Evolutionary conservation across 2,113 vertebrate species (phyloP), one percentile per base, ranked within the genome.

Genomic region (Aptenodytes patagonicus): DNA sequence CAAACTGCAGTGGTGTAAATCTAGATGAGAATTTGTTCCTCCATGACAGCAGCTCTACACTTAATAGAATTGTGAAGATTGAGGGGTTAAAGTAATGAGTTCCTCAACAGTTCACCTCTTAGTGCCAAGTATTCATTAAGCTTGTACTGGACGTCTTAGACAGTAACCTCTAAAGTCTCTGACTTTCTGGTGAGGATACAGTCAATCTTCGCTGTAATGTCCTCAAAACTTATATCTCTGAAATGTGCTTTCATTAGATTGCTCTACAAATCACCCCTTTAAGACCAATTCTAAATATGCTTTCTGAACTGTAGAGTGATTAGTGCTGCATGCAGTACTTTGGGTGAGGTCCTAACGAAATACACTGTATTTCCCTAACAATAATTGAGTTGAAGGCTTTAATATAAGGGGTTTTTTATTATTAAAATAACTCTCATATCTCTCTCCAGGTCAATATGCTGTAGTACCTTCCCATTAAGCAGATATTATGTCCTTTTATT

Each of bases 401-500:
- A 97, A 98, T 97, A 97, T 95, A 97, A 87, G 93, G 57, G 0
- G 7, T 71, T 96, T 96, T 96, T 96, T 93, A 96, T 98, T 98
- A 98, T 98, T 98, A 98, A 98, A 98, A 97, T 98, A 98, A 98
- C 97, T 98, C 98, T 97, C 94, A 95, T 97, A 97, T 98, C 96
- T 98, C 90, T 98, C 94, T 98, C 68, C 91, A 97, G 98, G 98
- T 98, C 98, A 98, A 98, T 98, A 98, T 97, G 93, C 95, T 97
- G 92, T 96, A 97, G 97, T 97, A 97, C 90, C 91, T 98, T 97
- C 95, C 96, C 97, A 98, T 98, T 98, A 98, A 98, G 96, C 81
- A 98, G 97, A 97, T 98, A 98, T 98, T 98, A 98, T 97, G 97
- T 97, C 88, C 94, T 98, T 98, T 98, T 98, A 98, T 98, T 98